Evolutionary conservation across 2,797 vertebrate genomes (phyloP).

Genomic region (Euthynnus affinis): DNA sequence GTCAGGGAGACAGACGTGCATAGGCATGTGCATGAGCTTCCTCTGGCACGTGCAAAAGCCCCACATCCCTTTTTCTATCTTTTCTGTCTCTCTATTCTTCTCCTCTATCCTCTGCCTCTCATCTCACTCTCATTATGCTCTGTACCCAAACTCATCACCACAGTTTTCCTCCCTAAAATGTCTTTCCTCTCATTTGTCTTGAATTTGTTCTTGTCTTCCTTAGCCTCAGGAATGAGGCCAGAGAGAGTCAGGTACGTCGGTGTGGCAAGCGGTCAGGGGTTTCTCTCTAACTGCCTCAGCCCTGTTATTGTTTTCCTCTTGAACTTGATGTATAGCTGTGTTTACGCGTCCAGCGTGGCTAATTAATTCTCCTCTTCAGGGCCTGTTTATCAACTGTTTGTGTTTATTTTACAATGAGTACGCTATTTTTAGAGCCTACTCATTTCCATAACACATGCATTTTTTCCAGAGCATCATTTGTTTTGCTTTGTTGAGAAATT

Average conservation of each 20-base stretch:
- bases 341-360: constrained; percentile 82
- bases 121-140: constrained; percentile 33
- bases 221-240: constrained; percentile 42
- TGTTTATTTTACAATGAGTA: constrained; percentile 80
- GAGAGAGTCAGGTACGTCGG: constrained; percentile 44
- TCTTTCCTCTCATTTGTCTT: constrained; percentile 29
- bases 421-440: constrained; percentile 81
- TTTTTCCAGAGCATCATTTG: constrained; percentile 74
- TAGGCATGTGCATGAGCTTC: constrained; percentile 66
- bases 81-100: constrained; percentile 43
- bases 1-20: constrained; percentile 80
- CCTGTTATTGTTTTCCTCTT: constrained; percentile 80
- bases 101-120: constrained; percentile 28
- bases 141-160: constrained; percentile 27
- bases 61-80: constrained; percentile 36
- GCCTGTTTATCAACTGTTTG: constrained; percentile 83
- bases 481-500: constrained; percentile 81
- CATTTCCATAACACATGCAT: constrained; percentile 78
- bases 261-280: constrained; percentile 57
- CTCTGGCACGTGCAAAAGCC: constrained; percentile 64
- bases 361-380: constrained; percentile 85
- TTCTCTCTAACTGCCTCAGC: constrained; percentile 67
- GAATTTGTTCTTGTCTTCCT: constrained; percentile 46
- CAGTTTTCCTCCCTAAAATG: constrained; percentile 22
- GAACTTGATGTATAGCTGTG: constrained; percentile 86